These are phyloP conservation scores for Perdita meconis DNA, from an alignment of 2,888 invertebrate genomes.

Conservation along the genomic window DNA sequence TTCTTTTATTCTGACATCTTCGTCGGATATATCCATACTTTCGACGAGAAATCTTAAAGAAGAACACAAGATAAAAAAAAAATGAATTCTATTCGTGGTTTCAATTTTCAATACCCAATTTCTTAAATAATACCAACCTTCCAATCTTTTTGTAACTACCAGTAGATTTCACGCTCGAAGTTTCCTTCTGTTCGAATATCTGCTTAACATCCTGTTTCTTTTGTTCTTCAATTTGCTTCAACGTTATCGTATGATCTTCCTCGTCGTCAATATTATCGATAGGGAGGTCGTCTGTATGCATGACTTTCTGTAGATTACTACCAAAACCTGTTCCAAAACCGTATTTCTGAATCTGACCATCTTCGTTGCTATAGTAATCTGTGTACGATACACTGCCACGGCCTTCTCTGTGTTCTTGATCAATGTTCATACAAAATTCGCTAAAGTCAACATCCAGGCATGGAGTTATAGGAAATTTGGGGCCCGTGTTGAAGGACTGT, in stretches of 20 bases:
- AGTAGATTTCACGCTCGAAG: slow-evolving; percentile 65
- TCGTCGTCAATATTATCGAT: slow-evolving; percentile 79
- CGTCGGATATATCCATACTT: slow-evolving; percentile 81
- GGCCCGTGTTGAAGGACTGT: slow-evolving; percentile 69
- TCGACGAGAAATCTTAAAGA: slow-evolving; percentile 79
- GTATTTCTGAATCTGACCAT: slow-evolving; percentile 80
- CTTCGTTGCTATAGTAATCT: slow-evolving; percentile 83
- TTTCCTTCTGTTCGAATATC: slow-evolving; percentile 79
- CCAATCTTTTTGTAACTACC: slow-evolving; percentile 81
- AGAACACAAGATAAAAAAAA: background rate
- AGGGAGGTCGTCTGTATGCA: slow-evolving; percentile 65
- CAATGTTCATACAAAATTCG: slow-evolving; percentile 80
- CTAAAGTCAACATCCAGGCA: slow-evolving; percentile 86
- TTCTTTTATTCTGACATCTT: slow-evolving; percentile 81
- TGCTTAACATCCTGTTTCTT: slow-evolving; percentile 81
- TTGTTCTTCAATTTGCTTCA: slow-evolving; percentile 80
- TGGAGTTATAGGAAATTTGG: slow-evolving; percentile 86
- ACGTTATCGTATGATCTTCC: slow-evolving; percentile 82
- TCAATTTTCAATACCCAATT: background rate
- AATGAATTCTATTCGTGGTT: background rate
- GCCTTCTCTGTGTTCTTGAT: slow-evolving; percentile 79
- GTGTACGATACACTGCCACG: slow-evolving; percentile 83
- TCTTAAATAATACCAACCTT: slow-evolving; percentile 68
- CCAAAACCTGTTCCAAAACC: slow-evolving; percentile 35
- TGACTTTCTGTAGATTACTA: slow-evolving; percentile 61